Base-by-base conservation (phyloP, 2,797 vertebrate genomes). In the Macrochelys suwanniensis region DNA sequence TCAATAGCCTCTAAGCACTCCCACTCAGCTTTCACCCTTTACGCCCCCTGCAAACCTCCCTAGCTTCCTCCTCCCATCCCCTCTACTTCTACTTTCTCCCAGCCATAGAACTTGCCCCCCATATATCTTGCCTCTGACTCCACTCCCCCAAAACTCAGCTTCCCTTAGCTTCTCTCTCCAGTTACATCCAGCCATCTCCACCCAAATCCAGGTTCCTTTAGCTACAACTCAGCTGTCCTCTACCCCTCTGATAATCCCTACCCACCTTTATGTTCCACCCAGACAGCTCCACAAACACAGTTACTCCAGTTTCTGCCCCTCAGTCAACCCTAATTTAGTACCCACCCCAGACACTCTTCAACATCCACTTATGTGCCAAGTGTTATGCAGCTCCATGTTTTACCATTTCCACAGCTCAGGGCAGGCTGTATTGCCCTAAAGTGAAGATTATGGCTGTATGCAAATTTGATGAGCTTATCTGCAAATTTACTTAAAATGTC, bases 401-500 rank as follows among this genome's bases (percentile, higher is more conserved):
- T n/a, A 42, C n/a, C 19, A 37, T 21, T 71, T 71, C n/a, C 2
- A 0, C 4, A 0, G 19, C 61, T 81, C 0, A 0, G 71, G 2
- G 0, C 57, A 54, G 65, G 91, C 42, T 42, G 50, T 15, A 53
- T 80, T 45, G 3, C 0, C 45, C 87, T 77, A 79, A 94, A 95
- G 90, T 77, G 86, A 85, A 81, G 61, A 26, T 87, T 78, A 77
- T 17, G 84, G 50, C 76, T 91, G 80, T 8, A 1, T 31, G 85
- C 28, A 65, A 56, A 77, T 93, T 94, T 94, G 71, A 4, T 0
- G 28, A 85, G 74, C 85, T 96, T 42, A 11, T 65, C 84, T 12
- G 21, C 90, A 92, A 49, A 82, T 89, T 57, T 1, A 12, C 68
- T 65, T 65, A 80, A 86, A 28, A 3, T 0, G 0, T 74, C 92